Percentiles rank a stretch among this genome's conserved stretches.
phyloP scores from a whole-genome alignment of 2,797 vertebrate genomes.

The Aselliscus stoliczkanus region DNA sequence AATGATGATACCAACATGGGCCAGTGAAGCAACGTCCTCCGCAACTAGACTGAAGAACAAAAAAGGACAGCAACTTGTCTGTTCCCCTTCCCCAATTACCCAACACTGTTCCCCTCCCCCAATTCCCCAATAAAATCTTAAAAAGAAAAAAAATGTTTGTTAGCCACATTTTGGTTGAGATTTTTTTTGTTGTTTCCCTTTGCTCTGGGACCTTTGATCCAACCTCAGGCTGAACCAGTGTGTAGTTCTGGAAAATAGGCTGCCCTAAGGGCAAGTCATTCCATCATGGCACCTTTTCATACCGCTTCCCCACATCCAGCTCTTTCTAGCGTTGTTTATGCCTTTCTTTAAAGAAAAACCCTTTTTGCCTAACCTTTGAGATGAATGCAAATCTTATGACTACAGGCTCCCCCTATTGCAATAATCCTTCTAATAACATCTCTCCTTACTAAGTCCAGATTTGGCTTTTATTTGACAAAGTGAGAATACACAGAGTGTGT shows the following conservation, averaged over 20 bases:
- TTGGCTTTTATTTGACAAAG: neutral
- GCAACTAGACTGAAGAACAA: too few relatives aligned
- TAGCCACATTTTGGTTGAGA: neutral
- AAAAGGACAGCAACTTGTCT: too few relatives aligned
- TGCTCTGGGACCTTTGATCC: neutral
- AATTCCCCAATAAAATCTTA: too few relatives aligned
- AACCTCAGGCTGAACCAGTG: neutral
- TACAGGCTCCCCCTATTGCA: neutral
- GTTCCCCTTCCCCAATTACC: too few relatives aligned
- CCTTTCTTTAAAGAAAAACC: neutral
- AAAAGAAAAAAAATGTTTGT: neutral
- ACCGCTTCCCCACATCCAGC: neutral
- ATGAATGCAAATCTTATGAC: neutral
- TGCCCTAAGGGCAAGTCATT: neutral
- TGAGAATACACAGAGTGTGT: neutral
- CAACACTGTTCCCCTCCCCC: too few relatives aligned
- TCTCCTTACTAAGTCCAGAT: neutral
- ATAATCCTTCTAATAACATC: neutral
- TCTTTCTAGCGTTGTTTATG: neutral
- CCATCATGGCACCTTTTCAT: neutral
- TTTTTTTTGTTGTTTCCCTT: neutral
- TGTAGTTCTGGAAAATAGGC: neutral
- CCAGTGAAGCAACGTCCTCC: too few relatives aligned
- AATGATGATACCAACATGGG: too few relatives aligned
- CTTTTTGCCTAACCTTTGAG: neutral